These are phyloP conservation scores for Anniella stebbinsi DNA, from an alignment of 2,797 vertebrate genomes.

Conservation along the genomic window DNA sequence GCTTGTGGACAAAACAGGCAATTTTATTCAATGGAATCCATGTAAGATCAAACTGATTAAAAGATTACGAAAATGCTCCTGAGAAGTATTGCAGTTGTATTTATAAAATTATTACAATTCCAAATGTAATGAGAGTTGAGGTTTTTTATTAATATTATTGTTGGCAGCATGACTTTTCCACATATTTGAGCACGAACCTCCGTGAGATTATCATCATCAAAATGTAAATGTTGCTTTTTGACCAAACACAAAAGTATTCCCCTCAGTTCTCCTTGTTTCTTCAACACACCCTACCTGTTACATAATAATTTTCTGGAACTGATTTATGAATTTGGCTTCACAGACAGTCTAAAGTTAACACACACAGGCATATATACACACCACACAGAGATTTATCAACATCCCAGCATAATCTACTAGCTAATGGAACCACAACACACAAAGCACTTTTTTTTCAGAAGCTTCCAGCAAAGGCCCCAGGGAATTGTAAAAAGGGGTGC, in stretches of 20 bases:
- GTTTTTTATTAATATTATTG: not conserved
- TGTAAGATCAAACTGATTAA: not conserved
- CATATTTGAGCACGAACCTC: slow-evolving; percentile 12
- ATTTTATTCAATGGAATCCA: not conserved
- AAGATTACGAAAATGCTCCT: not conserved
- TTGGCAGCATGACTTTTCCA: slow-evolving; percentile 22
- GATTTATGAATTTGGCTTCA: not conserved
- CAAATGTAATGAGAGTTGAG: not conserved
- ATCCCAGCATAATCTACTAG: not conserved
- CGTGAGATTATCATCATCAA: slow-evolving; percentile 26
- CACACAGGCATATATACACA: not conserved
- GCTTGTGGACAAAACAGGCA: not conserved
- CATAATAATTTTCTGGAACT: slow-evolving; percentile 20
- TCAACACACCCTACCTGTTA: slow-evolving; percentile 20
- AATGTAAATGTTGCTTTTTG: slow-evolving; percentile 12
- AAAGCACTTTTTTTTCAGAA: not conserved
- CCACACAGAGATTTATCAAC: not conserved
- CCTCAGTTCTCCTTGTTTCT: slow-evolving; percentile 7
- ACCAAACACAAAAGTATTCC: slow-evolving; percentile 19
- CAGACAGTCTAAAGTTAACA: not conserved
- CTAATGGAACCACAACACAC: not conserved
- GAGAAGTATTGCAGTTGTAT: not conserved
- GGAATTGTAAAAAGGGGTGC: not conserved
- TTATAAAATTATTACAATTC: not conserved
- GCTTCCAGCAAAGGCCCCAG: not conserved